A percentile compares a stretch with the other conserved stretches of the same genome.
Conservation (phyloP, 2,888 invertebrate species). For the Hypolimnas misippus region DNA sequence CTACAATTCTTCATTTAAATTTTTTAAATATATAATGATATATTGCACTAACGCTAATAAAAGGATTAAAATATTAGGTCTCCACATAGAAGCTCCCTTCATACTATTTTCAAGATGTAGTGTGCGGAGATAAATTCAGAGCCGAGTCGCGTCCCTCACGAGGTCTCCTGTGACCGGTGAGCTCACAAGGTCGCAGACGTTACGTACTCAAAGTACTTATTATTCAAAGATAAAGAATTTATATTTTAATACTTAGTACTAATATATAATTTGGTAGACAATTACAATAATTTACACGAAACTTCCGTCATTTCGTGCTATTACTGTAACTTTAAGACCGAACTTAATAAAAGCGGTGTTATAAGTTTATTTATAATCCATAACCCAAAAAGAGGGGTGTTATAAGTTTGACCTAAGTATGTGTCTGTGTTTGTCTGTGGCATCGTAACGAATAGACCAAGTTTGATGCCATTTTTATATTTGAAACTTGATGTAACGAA, state of each 20-base stretch:
- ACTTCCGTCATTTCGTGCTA: background rate
- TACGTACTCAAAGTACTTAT: conserved; percentile 1
- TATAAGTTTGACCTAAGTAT: too few species aligned
- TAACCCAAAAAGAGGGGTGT: too few species aligned
- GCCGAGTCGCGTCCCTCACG: conserved; percentile 9
- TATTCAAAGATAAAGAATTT: background rate
- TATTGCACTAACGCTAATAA: too few species aligned
- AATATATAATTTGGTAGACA: background rate
- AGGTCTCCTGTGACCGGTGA: conserved; percentile 11
- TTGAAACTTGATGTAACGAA: too few species aligned
- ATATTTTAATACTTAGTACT: background rate
- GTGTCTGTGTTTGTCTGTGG: too few species aligned
- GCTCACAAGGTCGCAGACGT: conserved; percentile 11
- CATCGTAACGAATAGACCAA: too few species aligned
- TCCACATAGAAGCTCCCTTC: too few species aligned
- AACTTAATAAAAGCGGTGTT: background rate
- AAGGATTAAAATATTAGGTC: too few species aligned
- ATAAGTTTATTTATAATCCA: too few species aligned
- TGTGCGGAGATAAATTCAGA: background rate
- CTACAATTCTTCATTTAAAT: background rate
- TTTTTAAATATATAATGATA: background rate
- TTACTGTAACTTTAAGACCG: background rate
- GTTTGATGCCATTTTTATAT: too few species aligned
- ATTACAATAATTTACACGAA: too few species aligned
- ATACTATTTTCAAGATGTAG: background rate